phyloP scores from a whole-genome alignment of 2,797 vertebrate species.

The Bovichtus variegatus region DNA sequence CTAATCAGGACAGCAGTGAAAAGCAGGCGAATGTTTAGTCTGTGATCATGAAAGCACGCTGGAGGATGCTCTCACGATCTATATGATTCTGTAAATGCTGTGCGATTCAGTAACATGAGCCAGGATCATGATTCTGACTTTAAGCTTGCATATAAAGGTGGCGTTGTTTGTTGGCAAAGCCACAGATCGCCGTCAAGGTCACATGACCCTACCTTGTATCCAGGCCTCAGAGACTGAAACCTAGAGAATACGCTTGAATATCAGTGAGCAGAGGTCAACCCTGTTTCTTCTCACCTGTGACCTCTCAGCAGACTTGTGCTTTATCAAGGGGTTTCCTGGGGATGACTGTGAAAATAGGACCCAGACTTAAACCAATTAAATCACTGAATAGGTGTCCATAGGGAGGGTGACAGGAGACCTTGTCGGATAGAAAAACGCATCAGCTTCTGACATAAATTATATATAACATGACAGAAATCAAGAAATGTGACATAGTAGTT shows the following conservation, averaged over 20 bases:
- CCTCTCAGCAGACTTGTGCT: slow-evolving; percentile 34
- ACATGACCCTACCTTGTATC: slow-evolving; percentile 8
- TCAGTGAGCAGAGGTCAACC: slow-evolving; percentile 38
- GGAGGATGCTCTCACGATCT: slow-evolving; percentile 9
- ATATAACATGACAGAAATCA: slow-evolving; percentile 29
- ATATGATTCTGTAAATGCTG: slow-evolving; percentile 15
- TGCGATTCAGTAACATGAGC: slow-evolving; percentile 34
- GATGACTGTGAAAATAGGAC: slow-evolving; percentile 41
- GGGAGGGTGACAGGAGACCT: slow-evolving; percentile 48
- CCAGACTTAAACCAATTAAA: slow-evolving; percentile 72
- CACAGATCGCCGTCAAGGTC: slow-evolving; percentile 17
- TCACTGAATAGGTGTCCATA: slow-evolving; percentile 66
- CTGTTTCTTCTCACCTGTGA: slow-evolving; percentile 52
- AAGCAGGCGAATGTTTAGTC: background rate
- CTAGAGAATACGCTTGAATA: slow-evolving; percentile 46
- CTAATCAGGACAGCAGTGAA: slow-evolving; percentile 26
- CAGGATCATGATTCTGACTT: slow-evolving; percentile 4
- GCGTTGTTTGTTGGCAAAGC: slow-evolving; percentile 21
- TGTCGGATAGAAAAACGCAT: slow-evolving; percentile 54
- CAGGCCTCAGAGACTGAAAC: slow-evolving; percentile 3
- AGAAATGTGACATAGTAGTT: slow-evolving; percentile 21
- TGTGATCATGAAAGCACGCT: background rate
- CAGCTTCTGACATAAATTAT: slow-evolving; percentile 43
- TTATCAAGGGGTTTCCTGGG: slow-evolving; percentile 41
- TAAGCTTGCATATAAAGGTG: slow-evolving; percentile 31